phyloP scores from a whole-genome alignment of 2,113 vertebrate genomes.

The Cynopterus brachyotis region DNA sequence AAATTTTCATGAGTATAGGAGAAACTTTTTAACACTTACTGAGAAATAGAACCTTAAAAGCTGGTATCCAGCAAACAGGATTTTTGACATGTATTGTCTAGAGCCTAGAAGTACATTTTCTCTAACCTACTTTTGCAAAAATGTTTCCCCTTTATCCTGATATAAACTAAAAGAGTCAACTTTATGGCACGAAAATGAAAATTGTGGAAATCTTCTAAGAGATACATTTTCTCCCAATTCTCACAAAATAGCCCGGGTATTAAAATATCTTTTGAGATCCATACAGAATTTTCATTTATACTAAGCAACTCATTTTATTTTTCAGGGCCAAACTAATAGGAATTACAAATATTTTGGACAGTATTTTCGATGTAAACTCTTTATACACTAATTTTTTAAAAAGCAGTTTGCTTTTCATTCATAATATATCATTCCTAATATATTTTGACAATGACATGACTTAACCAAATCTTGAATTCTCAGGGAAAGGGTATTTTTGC shows the following conservation, averaged over 20 bases:
- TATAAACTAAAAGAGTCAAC: neutral
- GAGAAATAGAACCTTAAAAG: slow-evolving; percentile 29
- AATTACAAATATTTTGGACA: neutral
- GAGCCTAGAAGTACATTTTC: neutral
- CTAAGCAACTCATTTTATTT: slow-evolving; percentile 67
- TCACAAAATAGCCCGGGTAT: neutral
- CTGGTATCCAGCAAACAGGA: slow-evolving; percentile 4
- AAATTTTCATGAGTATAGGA: slow-evolving; percentile 7
- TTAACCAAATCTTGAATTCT: neutral
- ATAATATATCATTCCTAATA: neutral
- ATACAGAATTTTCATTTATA: slow-evolving; percentile 41
- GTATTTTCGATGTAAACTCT: slow-evolving; percentile 38
- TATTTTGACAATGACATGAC: neutral
- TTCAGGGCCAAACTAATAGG: slow-evolving; percentile 31
- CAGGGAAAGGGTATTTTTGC: neutral
- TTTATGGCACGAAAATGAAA: slow-evolving; percentile 43
- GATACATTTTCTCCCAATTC: neutral
- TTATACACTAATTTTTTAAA: neutral
- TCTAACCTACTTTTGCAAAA: neutral
- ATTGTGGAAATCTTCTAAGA: neutral
- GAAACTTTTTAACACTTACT: slow-evolving; percentile 40
- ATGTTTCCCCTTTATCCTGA: neutral
- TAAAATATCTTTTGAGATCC: neutral
- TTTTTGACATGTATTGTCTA: slow-evolving; percentile 25
- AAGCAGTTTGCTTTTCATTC: slow-evolving; percentile 75